These are phyloP conservation scores for Corythornis leucogaster DNA, from an alignment of 2,797 vertebrate genomes.

Conservation along the genomic window DNA sequence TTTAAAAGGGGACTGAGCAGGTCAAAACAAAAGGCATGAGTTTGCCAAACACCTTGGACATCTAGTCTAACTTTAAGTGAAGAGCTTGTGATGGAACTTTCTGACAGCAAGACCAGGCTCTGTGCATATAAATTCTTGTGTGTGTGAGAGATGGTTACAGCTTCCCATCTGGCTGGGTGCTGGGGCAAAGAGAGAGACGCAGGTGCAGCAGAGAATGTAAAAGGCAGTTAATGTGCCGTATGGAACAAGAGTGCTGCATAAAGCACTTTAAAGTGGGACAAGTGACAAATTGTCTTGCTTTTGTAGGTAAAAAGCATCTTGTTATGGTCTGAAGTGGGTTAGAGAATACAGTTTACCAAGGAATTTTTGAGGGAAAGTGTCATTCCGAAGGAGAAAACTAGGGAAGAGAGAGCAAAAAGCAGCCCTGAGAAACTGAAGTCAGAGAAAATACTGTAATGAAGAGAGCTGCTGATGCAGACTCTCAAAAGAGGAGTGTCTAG, in stretches of 20 bases:
- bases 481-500: neutral
- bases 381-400: neutral
- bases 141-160: neutral
- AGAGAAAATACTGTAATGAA: neutral
- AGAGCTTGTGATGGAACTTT: neutral
- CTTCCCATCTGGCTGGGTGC: neutral
- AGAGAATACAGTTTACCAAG: neutral
- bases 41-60: neutral
- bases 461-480: neutral
- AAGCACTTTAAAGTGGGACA: neutral
- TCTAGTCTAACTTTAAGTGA: neutral
- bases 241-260: neutral
- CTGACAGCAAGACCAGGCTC: neutral
- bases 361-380: neutral
- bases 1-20: neutral
- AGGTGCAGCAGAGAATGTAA: conserved; percentile 23
- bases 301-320: neutral
- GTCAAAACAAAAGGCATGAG: neutral
- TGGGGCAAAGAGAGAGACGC: neutral
- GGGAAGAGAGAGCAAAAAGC: neutral
- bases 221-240: neutral
- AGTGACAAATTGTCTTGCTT: neutral
- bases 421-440: neutral
- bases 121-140: neutral
- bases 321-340: neutral